Evolutionary conservation across 2,797 vertebrate species (phyloP).

Genomic region (Cossypha polioptera): DNA sequence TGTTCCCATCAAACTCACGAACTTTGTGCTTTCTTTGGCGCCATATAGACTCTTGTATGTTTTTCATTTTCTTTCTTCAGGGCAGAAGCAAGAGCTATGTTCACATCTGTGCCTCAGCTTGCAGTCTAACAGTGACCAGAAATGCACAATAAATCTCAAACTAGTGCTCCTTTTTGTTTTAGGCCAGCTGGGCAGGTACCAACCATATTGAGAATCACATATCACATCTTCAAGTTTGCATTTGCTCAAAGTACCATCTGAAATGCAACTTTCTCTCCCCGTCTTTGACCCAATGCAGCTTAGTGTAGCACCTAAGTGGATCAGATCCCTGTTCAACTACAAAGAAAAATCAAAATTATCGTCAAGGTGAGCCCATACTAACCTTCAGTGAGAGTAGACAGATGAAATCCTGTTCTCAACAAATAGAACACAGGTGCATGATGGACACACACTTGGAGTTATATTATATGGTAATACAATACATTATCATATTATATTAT

Average conservation of each 20-base stretch:
- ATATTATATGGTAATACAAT: not conserved
- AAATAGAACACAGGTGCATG: not conserved
- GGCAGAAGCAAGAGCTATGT: not conserved
- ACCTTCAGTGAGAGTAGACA: not conserved
- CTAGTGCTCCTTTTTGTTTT: not conserved
- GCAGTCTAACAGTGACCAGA: not conserved
- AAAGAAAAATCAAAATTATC: not conserved
- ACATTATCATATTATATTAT: too few species aligned
- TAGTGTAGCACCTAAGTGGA: not conserved
- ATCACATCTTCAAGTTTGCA: not conserved
- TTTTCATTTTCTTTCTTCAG: conserved; percentile 18
- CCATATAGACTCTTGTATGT: not conserved
- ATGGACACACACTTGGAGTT: not conserved
- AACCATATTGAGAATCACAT: not conserved
- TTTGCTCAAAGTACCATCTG: not conserved
- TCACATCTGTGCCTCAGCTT: not conserved
- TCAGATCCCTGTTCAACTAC: not conserved
- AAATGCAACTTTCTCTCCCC: not conserved
- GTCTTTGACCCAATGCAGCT: not conserved
- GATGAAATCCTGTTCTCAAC: not conserved
- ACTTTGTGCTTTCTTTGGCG: conserved; percentile 24
- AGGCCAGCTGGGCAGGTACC: not conserved
- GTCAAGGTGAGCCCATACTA: not conserved
- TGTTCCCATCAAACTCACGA: not conserved
- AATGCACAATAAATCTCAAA: not conserved